phyloP scores from a whole-genome alignment of 92 coral and sea anemone species.

The Hydrozoanthus gracilis region DNA sequence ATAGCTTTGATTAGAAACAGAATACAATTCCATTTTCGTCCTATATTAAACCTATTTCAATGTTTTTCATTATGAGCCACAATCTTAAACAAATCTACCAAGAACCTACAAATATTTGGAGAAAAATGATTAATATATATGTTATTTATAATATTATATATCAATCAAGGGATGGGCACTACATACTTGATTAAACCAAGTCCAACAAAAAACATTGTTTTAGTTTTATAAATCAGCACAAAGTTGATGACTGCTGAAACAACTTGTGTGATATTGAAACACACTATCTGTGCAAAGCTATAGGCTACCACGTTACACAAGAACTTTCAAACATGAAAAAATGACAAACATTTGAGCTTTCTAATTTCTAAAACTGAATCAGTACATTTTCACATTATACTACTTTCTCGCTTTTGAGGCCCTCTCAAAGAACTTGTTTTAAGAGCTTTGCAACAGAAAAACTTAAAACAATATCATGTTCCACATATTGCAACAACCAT shows the following conservation, averaged over 20 bases:
- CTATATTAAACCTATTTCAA: neutral
- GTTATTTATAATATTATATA: too few species aligned
- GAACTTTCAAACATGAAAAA: neutral
- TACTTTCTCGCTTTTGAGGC: too few species aligned
- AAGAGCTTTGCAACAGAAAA: too few species aligned
- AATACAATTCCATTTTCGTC: neutral
- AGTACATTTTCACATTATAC: too few species aligned
- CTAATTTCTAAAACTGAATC: neutral
- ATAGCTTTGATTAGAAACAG: constrained; percentile 5
- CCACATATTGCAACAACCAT: too few species aligned
- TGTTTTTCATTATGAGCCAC: neutral
- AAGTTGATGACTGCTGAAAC: neutral
- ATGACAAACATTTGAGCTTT: neutral
- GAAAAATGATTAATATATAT: neutral
- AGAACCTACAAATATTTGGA: neutral
- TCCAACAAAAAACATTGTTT: neutral
- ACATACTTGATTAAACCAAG: too few species aligned
- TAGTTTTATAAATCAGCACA: neutral
- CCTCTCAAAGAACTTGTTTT: too few species aligned
- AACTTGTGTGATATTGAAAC: neutral
- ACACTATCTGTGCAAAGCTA: neutral
- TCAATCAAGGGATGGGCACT: neutral
- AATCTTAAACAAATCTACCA: neutral
- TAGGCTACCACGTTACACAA: neutral
- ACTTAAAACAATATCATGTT: too few species aligned